These are phyloP conservation scores for Spodoptera picta DNA, from an alignment of 2,888 invertebrate species.

Conservation along the genomic window DNA sequence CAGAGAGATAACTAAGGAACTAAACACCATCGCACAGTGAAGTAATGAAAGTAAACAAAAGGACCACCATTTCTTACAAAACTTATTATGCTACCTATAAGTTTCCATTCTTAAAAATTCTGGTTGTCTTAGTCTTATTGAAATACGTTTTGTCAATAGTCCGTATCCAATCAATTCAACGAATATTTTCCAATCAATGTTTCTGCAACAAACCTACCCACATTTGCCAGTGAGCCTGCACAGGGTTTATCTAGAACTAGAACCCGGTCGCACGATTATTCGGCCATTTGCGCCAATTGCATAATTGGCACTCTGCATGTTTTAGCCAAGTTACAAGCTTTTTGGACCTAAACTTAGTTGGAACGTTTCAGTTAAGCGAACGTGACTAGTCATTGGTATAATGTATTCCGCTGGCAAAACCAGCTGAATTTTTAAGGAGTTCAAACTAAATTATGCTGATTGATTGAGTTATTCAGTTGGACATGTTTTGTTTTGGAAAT, in stretches of 20 bases:
- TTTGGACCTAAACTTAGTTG: constrained; percentile 33
- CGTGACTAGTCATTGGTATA: constrained; percentile 37
- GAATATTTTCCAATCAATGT: background rate
- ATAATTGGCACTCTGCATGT: constrained; percentile 66
- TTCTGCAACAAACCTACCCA: background rate
- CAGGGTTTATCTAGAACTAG: background rate
- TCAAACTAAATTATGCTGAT: background rate
- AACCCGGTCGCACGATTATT: constrained; percentile 36
- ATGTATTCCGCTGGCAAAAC: constrained; percentile 17
- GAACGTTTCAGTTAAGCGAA: constrained; percentile 39
- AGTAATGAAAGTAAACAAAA: too few relatives aligned
- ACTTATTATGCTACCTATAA: too few relatives aligned
- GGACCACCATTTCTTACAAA: too few relatives aligned
- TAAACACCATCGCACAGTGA: too few relatives aligned
- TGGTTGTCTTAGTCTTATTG: too few relatives aligned
- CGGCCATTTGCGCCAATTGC: constrained; percentile 51
- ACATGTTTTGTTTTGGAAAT: too few relatives aligned
- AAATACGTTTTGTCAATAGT: too few relatives aligned
- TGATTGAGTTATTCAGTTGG: too few relatives aligned
- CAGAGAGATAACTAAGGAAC: too few relatives aligned
- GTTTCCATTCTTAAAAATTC: too few relatives aligned
- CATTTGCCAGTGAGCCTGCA: constrained; percentile 3
- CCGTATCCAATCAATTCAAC: too few relatives aligned
- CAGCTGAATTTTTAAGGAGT: constrained; percentile 16
- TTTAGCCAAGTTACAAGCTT: constrained; percentile 47